A percentile compares a stretch with the other conserved stretches of the same genome.
Evolutionary conservation across 35 echinoderm and acorn worm genomes (phyloP).

Genomic region (Ptychodera flava): DNA sequence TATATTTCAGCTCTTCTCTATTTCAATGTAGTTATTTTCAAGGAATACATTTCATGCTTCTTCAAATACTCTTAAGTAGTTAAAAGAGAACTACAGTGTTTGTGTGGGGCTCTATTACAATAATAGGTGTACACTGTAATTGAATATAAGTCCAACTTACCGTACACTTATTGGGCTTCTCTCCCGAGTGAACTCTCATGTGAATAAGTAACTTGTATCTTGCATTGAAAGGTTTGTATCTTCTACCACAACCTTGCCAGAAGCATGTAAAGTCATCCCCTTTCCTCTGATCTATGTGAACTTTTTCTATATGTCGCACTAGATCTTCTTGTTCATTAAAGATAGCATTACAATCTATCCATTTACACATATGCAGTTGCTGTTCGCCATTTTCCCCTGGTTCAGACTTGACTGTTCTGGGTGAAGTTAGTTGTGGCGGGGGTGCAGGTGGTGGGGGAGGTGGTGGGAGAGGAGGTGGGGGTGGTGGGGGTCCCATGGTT

Average conservation of each 20-base stretch:
- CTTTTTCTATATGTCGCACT: constrained; percentile 98
- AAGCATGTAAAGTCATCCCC: constrained; percentile 99
- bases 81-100: too few species aligned
- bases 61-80: too few species aligned
- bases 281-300: constrained; percentile 97
- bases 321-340: constrained; percentile 96
- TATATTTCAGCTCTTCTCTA: too few species aligned
- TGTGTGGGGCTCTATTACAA: too few species aligned
- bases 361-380: constrained; percentile 57
- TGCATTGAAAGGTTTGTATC: constrained; percentile 97
- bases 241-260: constrained; percentile 90
- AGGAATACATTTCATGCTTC: too few species aligned
- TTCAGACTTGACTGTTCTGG: constrained; percentile 48
- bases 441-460: background rate
- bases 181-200: constrained; percentile 97
- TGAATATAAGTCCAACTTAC: too few species aligned
- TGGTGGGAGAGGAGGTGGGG: background rate
- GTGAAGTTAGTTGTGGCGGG: constrained; percentile 7
- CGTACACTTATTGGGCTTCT: constrained; percentile 98
- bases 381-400: constrained; percentile 46
- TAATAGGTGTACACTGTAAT: too few species aligned
- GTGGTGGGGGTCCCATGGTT: constrained; percentile 4
- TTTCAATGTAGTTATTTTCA: too few species aligned
- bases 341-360: constrained; percentile 91
- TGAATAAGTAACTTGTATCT: constrained; percentile 98